phyloP scores from a whole-genome alignment of 2,797 vertebrate genomes.

The Pyrocephalus nanus region DNA sequence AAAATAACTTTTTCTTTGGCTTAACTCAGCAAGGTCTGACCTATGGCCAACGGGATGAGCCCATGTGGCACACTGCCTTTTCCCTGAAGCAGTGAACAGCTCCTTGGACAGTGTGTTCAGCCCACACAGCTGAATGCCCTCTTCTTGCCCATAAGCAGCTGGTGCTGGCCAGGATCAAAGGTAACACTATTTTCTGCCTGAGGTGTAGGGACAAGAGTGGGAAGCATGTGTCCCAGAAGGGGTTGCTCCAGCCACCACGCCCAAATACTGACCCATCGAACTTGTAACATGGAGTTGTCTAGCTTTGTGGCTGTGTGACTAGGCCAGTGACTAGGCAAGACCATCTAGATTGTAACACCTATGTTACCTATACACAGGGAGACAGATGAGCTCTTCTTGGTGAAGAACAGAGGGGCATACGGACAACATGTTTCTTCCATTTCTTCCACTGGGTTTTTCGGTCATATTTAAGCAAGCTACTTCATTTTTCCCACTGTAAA shows the following conservation, averaged over 20 bases:
- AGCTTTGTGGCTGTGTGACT: background rate
- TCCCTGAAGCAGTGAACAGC: background rate
- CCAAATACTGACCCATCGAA: background rate
- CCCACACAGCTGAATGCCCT: background rate
- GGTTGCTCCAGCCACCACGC: background rate
- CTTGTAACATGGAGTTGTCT: accelerated
- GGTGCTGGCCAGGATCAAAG: background rate
- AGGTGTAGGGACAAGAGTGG: background rate
- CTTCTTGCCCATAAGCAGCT: background rate
- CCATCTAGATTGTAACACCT: background rate
- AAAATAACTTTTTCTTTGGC: background rate
- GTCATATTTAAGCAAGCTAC: background rate
- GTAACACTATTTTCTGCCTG: background rate
- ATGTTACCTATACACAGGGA: background rate
- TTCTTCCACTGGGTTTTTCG: background rate
- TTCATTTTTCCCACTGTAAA: background rate
- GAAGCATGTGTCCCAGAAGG: accelerated
- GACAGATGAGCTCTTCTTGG: background rate
- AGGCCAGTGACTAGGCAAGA: background rate
- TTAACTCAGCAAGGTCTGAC: background rate
- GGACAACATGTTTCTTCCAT: background rate
- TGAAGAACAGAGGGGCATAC: background rate
- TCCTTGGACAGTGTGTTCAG: background rate
- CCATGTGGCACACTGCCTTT: background rate
- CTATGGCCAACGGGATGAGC: background rate